Conservation (phyloP, 2,797 vertebrate genomes). For the Crocidura indochinensis region DNA sequence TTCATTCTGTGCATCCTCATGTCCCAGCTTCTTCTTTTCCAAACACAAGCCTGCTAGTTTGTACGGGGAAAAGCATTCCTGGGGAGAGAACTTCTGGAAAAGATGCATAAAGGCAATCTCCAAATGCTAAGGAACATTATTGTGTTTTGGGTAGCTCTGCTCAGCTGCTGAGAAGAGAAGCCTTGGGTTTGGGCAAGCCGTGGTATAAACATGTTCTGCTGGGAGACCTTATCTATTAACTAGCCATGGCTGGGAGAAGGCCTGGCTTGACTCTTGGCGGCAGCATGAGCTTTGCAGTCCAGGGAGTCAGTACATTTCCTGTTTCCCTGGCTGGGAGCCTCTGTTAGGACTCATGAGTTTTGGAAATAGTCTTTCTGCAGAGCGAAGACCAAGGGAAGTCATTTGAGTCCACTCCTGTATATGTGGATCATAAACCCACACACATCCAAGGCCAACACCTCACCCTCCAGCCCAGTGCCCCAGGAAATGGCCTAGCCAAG, state of each 20-base stretch:
- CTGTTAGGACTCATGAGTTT: neutral
- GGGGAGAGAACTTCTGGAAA: too few species aligned
- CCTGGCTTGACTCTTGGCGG: neutral
- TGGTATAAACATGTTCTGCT: neutral
- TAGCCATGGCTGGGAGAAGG: slow-evolving; percentile 1
- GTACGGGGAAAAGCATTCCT: too few species aligned
- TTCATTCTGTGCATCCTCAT: too few species aligned
- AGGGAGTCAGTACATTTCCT: too few species aligned
- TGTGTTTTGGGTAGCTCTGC: neutral
- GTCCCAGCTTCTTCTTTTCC: too few species aligned
- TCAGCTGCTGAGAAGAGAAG: neutral
- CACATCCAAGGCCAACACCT: neutral
- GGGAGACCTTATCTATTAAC: slow-evolving; percentile 27
- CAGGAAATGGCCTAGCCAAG: neutral
- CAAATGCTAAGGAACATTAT: neutral
- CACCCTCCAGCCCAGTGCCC: too few species aligned
- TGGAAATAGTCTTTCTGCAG: neutral
- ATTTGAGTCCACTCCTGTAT: neutral
- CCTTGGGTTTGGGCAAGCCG: neutral
- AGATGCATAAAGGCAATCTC: neutral
- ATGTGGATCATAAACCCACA: neutral
- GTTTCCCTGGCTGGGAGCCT: neutral
- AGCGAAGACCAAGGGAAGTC: neutral
- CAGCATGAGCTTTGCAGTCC: accelerated
- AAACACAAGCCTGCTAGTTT: too few species aligned